A percentile compares a stretch with the other conserved stretches of the same genome.
Evolutionary conservation across 2,797 vertebrate species (phyloP).

Genomic region (Lepus oiostolus): DNA sequence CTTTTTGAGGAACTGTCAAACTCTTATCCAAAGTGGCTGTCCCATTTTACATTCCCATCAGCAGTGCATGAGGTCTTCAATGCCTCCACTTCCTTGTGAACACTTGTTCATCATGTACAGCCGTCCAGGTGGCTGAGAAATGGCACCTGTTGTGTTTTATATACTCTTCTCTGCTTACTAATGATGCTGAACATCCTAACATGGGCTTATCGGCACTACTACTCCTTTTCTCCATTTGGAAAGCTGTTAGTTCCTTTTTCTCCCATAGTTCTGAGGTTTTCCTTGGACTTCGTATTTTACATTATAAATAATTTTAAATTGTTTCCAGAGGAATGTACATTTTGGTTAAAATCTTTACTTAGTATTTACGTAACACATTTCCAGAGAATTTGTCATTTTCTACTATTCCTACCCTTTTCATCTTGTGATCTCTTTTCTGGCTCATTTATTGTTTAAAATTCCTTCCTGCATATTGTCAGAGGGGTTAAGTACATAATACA

Average conservation of each 20-base stretch:
- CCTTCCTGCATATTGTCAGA: neutral
- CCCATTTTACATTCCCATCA: too few species aligned
- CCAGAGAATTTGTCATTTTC: neutral
- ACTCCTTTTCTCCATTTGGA: neutral
- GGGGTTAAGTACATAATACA: neutral
- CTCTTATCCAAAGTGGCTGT: conserved; percentile 14
- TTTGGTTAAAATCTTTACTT: neutral
- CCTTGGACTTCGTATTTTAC: conserved; percentile 13
- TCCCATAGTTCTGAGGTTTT: conserved; percentile 1
- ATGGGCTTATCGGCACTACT: neutral
- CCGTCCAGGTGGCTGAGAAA: neutral
- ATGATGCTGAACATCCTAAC: neutral
- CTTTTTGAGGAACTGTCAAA: conserved; percentile 43
- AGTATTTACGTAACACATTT: neutral
- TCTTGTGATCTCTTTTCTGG: neutral
- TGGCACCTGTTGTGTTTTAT: neutral
- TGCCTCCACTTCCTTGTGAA: neutral
- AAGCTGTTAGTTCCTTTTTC: conserved; percentile 41
- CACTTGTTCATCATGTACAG: neutral
- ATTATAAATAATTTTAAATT: conserved; percentile 17
- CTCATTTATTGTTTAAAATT: conserved; percentile 26
- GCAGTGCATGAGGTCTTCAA: neutral
- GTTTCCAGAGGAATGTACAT: neutral
- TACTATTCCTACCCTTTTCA: conserved; percentile 38
- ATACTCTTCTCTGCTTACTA: neutral